Evolutionary conservation across 2,888 invertebrate genomes (phyloP), one percentile per base, ranked within the genome.

Genomic region (Atrina japonica): DNA sequence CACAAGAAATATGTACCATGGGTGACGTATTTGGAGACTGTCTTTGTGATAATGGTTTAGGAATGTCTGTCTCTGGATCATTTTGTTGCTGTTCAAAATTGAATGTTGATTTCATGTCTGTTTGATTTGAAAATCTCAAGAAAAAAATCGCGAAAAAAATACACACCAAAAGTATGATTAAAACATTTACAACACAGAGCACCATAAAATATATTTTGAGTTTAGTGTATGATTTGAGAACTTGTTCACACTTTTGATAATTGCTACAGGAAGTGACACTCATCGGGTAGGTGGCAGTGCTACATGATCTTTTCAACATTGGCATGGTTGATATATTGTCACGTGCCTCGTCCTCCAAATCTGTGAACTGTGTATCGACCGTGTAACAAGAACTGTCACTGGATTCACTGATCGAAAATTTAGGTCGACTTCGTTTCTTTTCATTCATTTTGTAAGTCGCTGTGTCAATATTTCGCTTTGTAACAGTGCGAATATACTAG

Each of bases 121-220:
- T 35, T 35, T 47, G 23, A 35, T 61, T 18, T n/a, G 61, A 47
- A 30, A 61, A 35, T 3, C 61, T 27, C n/a, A 61, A n/a, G 43
- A 61, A 61, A 35, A 61, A 61, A 9, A 61, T 49, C 16, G 61
- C 61, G 29, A 61, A 61, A 23, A 61, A 61, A 21, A 49, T 27
- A 35, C 61, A 61, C 16, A 61, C 61, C 3, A 61, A 47, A 2
- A 61, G 30, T 14, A 61, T 61, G 47, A 61, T 49, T 1, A 61
- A 27, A 30, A 61, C 21, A 30, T 61, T 61, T 9, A 61, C 61
- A 49, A 61, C 49, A 49, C 61, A 61, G 30, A 61, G 30, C 1
- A 61, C 61, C 14, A 18, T 49, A 21, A 61, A 61, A 29, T 61
- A 61, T 23, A 61, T 61, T 43, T 61, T 61, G 30, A 61, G 35